Evolutionary conservation across 2,797 vertebrate species (phyloP), one percentile per base, ranked within the genome.

Genomic region (Alauda arvensis): DNA sequence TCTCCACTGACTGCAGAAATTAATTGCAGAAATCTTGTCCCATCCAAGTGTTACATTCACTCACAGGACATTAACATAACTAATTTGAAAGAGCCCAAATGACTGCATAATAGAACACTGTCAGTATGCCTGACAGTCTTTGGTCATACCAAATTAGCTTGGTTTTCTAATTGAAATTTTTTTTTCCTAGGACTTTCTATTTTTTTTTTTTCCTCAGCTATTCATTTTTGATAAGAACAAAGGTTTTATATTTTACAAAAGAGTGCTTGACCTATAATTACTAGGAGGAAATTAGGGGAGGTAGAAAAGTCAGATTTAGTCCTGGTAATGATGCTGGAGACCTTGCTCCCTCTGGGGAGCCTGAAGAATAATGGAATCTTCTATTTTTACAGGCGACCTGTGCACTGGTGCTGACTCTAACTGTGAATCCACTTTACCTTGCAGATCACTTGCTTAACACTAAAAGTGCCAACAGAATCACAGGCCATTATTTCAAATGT

Each of bases 21-120:
- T 99, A 99, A 99, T 99, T 99, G 99, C 99, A 99, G 98, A 99
- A 99, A 99, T 99, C 99, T 99, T 99, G 99, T 99, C 99, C 99
- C 98, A 99, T 99, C 99, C 99, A 99, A 99, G 99, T 99, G 99
- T 99, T 99, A 99, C 99, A 99, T 99, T 99, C 98, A 99, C 98
- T 98, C 98, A 98, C 98, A 99, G 99, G 99, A 99, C 99, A 99
- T 99, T 99, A 99, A 99, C 99, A 99, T 99, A 99, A 99, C 98
- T 99, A 99, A 99, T 99, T 99, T 99, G 98, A 99, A 99, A 99
- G 98, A 99, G 97, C 98, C 99, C 99, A 99, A 99, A 99, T 99
- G 99, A 98, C 98, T 99, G 98, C 98, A 99, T 99, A 99, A 99
- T 99, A 99, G 99, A 99, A 98, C 98, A 98, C 98, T 98, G 98